Conservation (phyloP, 23 tunicate genomes). For the Styela plicata region DNA sequence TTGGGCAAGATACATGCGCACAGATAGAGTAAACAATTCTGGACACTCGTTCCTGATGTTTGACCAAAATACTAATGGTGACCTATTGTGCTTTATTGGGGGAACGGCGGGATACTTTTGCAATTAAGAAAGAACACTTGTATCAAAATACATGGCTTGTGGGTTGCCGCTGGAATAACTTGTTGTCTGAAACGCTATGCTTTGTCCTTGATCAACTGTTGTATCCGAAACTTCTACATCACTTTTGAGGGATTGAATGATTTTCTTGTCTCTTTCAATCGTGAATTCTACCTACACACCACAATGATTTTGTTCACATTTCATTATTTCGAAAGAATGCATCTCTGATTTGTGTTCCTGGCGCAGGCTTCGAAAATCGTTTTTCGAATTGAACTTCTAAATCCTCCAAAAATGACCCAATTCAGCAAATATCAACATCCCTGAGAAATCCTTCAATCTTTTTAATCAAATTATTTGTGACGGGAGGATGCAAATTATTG, state of each 20-base stretch:
- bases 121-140: neutral
- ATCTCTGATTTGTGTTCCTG: slow-evolving; percentile 9
- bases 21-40: slow-evolving; percentile 13
- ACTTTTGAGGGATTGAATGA: neutral
- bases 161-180: neutral
- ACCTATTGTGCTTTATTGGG: neutral
- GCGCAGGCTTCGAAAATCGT: neutral
- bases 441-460: slow-evolving; percentile 3
- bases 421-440: neutral
- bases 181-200: neutral
- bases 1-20: slow-evolving; percentile 10
- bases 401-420: neutral
- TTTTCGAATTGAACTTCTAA: too few relatives aligned
- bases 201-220: neutral
- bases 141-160: neutral
- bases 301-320: slow-evolving; percentile 11
- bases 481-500: neutral
- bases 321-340: neutral
- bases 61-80: slow-evolving; percentile 17
- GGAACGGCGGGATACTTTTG: slow-evolving; percentile 2
- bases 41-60: slow-evolving; percentile 12
- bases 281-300: neutral
- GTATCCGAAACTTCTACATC: neutral
- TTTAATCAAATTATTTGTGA: neutral
- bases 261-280: neutral